phyloP scores from a whole-genome alignment of 2,797 vertebrate genomes.

The Streptopelia turtur region DNA sequence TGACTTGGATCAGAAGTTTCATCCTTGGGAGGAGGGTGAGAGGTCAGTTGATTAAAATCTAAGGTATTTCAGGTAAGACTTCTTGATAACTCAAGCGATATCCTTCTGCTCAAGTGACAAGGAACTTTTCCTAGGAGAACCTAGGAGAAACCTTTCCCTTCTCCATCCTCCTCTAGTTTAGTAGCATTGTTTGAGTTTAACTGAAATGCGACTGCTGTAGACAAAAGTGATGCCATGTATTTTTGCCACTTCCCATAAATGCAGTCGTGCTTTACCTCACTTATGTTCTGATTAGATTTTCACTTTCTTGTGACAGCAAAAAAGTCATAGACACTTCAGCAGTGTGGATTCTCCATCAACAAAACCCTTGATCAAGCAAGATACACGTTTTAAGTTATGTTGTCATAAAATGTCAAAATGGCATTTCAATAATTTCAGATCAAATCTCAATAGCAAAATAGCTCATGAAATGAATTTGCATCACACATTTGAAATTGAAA shows the following conservation, averaged over 20 bases:
- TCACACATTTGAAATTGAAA: neutral
- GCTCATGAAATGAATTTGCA: neutral
- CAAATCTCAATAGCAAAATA: neutral
- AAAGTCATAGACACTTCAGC: neutral
- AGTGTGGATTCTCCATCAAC: neutral
- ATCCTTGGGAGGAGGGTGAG: neutral
- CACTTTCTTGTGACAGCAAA: neutral
- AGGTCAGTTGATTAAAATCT: neutral
- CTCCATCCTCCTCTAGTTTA: neutral
- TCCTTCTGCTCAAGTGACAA: neutral
- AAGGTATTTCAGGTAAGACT: neutral
- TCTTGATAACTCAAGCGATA: neutral
- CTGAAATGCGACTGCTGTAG: neutral
- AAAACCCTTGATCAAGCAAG: neutral
- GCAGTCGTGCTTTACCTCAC: neutral
- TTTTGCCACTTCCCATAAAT: neutral
- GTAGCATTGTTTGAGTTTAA: neutral
- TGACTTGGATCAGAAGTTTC: neutral
- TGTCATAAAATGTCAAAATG: neutral
- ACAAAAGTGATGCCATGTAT: neutral
- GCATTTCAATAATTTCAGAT: neutral
- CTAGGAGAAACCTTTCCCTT: neutral
- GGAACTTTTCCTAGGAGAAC: neutral
- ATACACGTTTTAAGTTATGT: neutral
- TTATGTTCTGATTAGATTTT: neutral